Conservation (phyloP, 2,113 vertebrate species). For the Xerus inauris region DNA sequence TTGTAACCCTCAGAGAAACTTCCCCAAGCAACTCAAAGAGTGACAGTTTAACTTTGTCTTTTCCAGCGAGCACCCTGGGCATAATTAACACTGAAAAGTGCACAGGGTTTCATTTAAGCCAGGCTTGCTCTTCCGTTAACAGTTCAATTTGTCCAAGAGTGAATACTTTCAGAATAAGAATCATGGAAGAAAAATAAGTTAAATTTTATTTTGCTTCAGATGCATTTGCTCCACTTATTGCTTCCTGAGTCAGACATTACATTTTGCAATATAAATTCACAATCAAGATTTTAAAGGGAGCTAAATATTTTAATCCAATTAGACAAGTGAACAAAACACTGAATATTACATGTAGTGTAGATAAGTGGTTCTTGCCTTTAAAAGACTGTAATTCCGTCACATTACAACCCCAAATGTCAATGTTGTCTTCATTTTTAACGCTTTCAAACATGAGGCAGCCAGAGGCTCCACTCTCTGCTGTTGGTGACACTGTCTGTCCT, state of each 20-base stretch:
- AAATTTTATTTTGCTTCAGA: conserved; percentile 42
- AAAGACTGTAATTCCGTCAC: conserved; percentile 77
- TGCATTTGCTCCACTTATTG: conserved; percentile 47
- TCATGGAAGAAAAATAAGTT: neutral
- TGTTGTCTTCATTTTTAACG: conserved; percentile 76
- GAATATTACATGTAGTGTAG: conserved; percentile 78
- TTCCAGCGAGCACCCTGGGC: neutral
- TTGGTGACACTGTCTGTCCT: conserved; percentile 68
- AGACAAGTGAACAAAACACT: conserved; percentile 76
- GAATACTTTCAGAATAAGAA: conserved; percentile 12
- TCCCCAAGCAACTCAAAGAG: neutral
- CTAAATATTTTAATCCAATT: conserved; percentile 78
- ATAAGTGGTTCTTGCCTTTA: conserved; percentile 80
- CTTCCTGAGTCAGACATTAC: conserved; percentile 64
- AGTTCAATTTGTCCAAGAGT: conserved; percentile 41
- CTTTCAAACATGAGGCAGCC: conserved; percentile 76
- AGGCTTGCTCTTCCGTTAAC: neutral
- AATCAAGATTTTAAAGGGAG: conserved; percentile 77
- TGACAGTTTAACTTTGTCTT: neutral
- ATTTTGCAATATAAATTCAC: conserved; percentile 71
- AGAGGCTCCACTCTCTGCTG: conserved; percentile 72
- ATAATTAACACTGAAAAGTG: neutral
- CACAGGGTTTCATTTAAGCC: neutral
- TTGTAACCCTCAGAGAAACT: neutral
- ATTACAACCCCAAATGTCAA: conserved; percentile 80